Conservation (phyloP, 1,140 invertebrate genomes). For the Lethocerus indicus region DNA sequence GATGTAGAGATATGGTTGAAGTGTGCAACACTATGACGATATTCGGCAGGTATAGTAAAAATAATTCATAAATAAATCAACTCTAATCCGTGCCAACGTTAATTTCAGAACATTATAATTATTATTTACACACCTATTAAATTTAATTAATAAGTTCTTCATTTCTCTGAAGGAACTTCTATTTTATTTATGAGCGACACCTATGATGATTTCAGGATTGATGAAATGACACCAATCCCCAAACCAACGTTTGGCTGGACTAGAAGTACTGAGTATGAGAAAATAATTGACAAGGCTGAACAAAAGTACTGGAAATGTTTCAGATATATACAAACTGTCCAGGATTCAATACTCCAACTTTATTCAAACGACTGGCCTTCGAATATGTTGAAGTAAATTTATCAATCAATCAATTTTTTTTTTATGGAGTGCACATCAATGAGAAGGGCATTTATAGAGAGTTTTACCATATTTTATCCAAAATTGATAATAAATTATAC, state of each 20-base stretch:
- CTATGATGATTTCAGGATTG: no score
- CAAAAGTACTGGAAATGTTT: constrained; percentile 51
- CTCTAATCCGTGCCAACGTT: no score
- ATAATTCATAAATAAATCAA: no score
- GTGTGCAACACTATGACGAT: constrained; percentile 62
- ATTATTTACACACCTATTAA: no score
- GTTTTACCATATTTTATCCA: background rate
- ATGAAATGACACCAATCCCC: no score
- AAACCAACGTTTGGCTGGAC: constrained; percentile 47
- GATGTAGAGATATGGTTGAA: constrained; percentile 70
- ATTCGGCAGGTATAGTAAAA: constrained; percentile 49
- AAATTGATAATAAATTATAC: no score
- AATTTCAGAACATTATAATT: no score
- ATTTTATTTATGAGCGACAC: no score
- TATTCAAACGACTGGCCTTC: constrained; percentile 50
- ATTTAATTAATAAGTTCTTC: no score
- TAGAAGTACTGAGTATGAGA: constrained; percentile 48
- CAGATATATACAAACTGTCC: constrained; percentile 34
- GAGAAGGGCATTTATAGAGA: background rate
- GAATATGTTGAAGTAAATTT: constrained; percentile 38
- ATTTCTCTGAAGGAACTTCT: no score
- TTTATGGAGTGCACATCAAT: no score
- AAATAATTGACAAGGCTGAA: constrained; percentile 53
- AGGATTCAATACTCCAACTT: constrained; percentile 52
- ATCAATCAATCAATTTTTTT: no score